Percentiles rank a stretch among this genome's conserved stretches.
phyloP scores from a whole-genome alignment of 2,113 vertebrate species.

The Grammomys dolichurus region DNA sequence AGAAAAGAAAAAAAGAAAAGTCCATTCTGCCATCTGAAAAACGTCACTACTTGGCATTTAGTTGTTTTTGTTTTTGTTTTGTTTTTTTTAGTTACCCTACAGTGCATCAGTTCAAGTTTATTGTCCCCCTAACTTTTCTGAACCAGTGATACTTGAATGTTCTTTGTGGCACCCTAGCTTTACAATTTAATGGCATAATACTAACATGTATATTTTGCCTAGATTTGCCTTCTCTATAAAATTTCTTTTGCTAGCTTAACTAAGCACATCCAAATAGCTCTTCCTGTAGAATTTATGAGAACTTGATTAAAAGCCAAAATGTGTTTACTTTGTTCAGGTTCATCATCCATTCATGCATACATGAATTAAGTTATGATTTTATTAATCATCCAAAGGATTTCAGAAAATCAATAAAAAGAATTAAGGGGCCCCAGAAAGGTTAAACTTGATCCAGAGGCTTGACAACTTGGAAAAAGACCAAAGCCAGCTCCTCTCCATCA shows the following conservation, averaged over 20 bases:
- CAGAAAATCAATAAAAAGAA: constrained; percentile 22
- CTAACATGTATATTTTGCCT: neutral
- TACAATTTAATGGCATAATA: neutral
- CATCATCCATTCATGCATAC: neutral
- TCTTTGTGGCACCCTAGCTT: neutral
- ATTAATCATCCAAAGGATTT: constrained; percentile 41
- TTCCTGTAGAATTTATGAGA: constrained; percentile 33
- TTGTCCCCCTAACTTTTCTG: neutral
- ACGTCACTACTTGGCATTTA: neutral
- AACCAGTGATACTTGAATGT: neutral
- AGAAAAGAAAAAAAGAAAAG: neutral
- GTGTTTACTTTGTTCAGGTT: constrained; percentile 49
- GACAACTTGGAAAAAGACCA: neutral
- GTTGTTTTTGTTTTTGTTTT: no score
- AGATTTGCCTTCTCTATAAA: neutral
- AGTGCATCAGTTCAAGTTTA: constrained; percentile 6
- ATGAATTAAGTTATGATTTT: constrained; percentile 50
- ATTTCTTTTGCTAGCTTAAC: constrained; percentile 53
- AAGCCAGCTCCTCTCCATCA: neutral
- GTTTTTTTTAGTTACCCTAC: neutral
- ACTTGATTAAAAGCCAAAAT: constrained; percentile 43
- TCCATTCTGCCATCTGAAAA: neutral
- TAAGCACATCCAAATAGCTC: neutral
- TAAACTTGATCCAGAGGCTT: neutral
- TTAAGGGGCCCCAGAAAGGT: neutral